These are phyloP conservation scores for Clarias fuscus DNA, from an alignment of 2,797 vertebrate genomes.

Conservation along the genomic window DNA sequence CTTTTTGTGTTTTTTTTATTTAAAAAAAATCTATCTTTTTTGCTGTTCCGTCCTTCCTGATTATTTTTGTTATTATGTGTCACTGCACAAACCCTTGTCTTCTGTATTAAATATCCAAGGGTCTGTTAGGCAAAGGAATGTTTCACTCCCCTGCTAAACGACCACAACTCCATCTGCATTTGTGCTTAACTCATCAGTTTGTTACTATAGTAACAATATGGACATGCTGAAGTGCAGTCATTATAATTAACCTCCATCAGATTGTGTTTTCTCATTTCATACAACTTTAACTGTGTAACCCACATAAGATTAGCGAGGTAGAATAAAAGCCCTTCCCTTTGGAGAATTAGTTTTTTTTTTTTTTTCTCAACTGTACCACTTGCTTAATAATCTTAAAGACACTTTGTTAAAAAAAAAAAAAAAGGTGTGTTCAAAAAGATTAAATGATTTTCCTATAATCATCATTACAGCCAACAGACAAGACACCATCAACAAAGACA, in stretches of 20 bases:
- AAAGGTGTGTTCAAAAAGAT: background rate
- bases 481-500: background rate
- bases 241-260: conserved; percentile 73
- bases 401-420: background rate
- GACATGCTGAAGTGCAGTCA: conserved; percentile 63
- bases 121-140: conserved; percentile 45
- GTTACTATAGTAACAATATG: conserved; percentile 71
- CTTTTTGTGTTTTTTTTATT: background rate
- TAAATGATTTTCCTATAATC: background rate
- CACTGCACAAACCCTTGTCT: background rate
- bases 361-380: background rate
- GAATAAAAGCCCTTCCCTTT: conserved; percentile 48
- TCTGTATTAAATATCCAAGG: conserved; percentile 10
- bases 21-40: background rate
- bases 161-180: conserved; percentile 55
- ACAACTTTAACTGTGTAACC: conserved; percentile 62
- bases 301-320: conserved; percentile 53
- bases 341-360: conserved; percentile 39
- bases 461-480: background rate
- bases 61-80: background rate
- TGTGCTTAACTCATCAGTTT: conserved; percentile 62
- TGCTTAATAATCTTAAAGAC: conserved; percentile 33
- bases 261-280: conserved; percentile 65
- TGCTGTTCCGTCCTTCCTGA: background rate
- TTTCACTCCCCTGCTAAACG: conserved; percentile 42